These are phyloP conservation scores for Acomys russatus DNA, from an alignment of 2,797 vertebrate genomes.

Conservation along the genomic window DNA sequence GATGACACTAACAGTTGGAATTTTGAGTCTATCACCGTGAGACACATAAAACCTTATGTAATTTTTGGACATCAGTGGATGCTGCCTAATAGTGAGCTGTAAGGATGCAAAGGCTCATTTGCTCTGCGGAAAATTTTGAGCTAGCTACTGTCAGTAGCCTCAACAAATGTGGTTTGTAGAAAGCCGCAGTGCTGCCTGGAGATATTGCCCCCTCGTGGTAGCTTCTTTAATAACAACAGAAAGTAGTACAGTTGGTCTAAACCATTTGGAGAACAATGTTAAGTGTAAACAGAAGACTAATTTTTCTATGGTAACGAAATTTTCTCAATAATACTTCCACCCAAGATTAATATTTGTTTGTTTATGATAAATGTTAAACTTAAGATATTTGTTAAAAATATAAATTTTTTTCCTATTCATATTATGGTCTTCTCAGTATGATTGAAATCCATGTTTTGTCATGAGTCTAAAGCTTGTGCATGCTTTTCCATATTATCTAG, in stretches of 20 bases:
- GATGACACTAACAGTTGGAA: not conserved
- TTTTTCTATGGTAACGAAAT: not conserved
- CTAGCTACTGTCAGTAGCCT: not conserved
- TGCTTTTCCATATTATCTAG: not conserved
- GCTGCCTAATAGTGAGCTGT: not conserved
- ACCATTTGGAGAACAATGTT: not conserved
- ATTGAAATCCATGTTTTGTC: not conserved
- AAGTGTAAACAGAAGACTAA: not conserved
- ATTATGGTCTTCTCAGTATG: not conserved
- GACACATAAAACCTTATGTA: not conserved
- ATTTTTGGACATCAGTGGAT: constrained; percentile 3
- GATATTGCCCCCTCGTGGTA: not conserved
- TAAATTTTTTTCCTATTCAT: not conserved
- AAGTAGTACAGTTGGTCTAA: not conserved
- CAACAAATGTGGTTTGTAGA: not conserved
- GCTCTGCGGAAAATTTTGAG: constrained; percentile 5
- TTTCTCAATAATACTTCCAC: not conserved
- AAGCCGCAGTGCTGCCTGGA: not conserved
- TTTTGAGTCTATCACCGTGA: not conserved
- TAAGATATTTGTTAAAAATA: not conserved
- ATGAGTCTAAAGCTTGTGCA: not conserved
- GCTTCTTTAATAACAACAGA: constrained; percentile 52
- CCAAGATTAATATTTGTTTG: constrained; percentile 11
- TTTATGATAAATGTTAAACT: constrained; percentile 12
- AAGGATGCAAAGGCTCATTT: not conserved